A percentile compares a stretch with the other conserved stretches of the same genome.
Evolutionary conservation across 2,888 invertebrate genomes (phyloP).

Genomic region (Anoncus sp.): DNA sequence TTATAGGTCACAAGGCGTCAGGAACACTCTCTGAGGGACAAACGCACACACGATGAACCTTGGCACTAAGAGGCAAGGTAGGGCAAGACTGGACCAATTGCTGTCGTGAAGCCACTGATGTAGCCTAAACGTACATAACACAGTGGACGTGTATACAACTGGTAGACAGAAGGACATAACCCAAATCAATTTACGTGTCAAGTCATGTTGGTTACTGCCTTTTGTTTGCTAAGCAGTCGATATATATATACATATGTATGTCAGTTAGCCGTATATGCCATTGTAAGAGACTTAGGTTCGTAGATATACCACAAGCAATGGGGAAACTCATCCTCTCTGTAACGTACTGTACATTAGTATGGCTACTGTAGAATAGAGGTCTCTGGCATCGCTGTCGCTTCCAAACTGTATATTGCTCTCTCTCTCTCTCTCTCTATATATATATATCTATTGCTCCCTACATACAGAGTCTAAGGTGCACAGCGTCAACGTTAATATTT

Average conservation of each 20-base stretch:
- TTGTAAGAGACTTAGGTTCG: conserved; percentile 32
- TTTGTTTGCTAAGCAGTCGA: conserved; percentile 20
- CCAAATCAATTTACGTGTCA: conserved; percentile 26
- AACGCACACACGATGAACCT: conserved; percentile 47
- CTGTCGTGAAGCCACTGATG: conserved; percentile 44
- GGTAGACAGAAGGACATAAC: conserved; percentile 22
- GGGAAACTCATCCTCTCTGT: conserved; percentile 39
- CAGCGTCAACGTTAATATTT: conserved; percentile 79
- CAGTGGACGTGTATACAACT: not conserved
- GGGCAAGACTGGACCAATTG: conserved; percentile 52
- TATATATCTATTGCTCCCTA: conserved; percentile 19
- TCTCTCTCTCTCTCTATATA: conserved; percentile 14
- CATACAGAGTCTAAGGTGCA: conserved; percentile 56
- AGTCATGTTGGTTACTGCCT: conserved; percentile 18
- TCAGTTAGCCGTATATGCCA: not conserved
- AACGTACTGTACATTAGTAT: conserved; percentile 34
- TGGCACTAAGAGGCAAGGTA: conserved; percentile 20
- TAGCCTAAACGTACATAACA: conserved; percentile 36
- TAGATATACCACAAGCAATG: conserved; percentile 13
- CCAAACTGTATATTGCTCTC: not conserved
- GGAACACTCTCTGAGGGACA: conserved; percentile 40
- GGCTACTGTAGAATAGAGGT: conserved; percentile 19
- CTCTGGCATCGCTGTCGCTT: conserved; percentile 35
- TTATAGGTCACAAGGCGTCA: conserved; percentile 49
- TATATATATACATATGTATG: conserved; percentile 2